phyloP scores from a whole-genome alignment of 2,797 vertebrate species.

The Chromobotia macracanthus region DNA sequence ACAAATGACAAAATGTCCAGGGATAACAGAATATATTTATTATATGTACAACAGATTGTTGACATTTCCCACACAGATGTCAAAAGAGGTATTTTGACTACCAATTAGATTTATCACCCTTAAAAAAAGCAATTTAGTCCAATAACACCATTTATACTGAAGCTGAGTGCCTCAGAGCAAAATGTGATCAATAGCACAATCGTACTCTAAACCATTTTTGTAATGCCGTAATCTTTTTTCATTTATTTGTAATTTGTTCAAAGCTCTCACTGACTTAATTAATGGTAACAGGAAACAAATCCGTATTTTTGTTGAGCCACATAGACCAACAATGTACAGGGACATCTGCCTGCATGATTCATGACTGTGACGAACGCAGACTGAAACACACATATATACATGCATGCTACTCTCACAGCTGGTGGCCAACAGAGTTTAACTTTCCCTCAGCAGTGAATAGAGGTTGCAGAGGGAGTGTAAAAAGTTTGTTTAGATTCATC shows the following conservation, averaged over 20 bases:
- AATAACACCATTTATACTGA: background rate
- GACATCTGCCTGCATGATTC: slow-evolving; percentile 11
- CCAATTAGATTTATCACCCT: slow-evolving; percentile 1
- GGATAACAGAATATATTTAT: slow-evolving; percentile 25
- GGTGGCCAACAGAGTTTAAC: slow-evolving; percentile 66
- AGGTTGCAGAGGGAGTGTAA: slow-evolving; percentile 87
- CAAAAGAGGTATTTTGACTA: slow-evolving; percentile 11
- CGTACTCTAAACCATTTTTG: slow-evolving; percentile 21
- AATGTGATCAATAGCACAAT: slow-evolving; percentile 29
- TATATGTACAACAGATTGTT: slow-evolving; percentile 29
- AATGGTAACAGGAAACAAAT: slow-evolving; percentile 49
- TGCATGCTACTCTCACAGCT: slow-evolving; percentile 12
- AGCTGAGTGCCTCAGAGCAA: background rate
- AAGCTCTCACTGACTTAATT: slow-evolving; percentile 41
- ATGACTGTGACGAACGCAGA: background rate
- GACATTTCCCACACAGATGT: slow-evolving; percentile 18
- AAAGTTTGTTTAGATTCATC: slow-evolving; percentile 90
- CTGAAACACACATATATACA: slow-evolving; percentile 8
- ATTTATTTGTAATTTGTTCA: slow-evolving; percentile 46
- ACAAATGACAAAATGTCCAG: background rate
- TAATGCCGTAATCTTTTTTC: slow-evolving; percentile 45
- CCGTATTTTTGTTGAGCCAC: slow-evolving; percentile 1
- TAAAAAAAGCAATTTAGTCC: slow-evolving; percentile 2
- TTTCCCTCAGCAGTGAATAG: slow-evolving; percentile 77
- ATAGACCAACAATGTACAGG: slow-evolving; percentile 5